Evolutionary conservation across 2,113 vertebrate species (phyloP).

Genomic region (Myotis yumanensis): DNA sequence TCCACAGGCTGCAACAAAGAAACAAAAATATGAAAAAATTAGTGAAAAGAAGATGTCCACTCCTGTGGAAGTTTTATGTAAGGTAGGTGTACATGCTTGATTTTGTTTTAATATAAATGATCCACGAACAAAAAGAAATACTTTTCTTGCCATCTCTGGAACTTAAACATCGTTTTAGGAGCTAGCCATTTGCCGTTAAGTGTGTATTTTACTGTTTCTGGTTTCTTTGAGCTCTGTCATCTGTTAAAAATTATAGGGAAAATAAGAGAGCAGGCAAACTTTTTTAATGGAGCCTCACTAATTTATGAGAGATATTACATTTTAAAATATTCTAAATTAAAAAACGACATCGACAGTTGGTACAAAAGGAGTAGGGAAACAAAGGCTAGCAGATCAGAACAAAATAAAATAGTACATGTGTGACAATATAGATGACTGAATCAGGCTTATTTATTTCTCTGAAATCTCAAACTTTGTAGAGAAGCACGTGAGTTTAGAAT

Average conservation of each 20-base stretch:
- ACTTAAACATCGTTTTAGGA: not conserved
- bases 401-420: not conserved
- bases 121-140: not conserved
- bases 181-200: not conserved
- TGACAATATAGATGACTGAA: not conserved
- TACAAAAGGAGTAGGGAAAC: not conserved
- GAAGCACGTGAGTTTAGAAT: not conserved
- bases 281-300: not conserved
- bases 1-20: constrained; percentile 98
- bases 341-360: not conserved
- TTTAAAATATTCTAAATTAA: not conserved
- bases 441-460: not conserved
- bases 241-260: not conserved
- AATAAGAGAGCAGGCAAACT: not conserved
- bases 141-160: not conserved
- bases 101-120: constrained; percentile 42
- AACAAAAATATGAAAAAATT: constrained; percentile 99
- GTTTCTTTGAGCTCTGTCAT: not conserved
- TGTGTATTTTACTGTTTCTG: not conserved
- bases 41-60: constrained; percentile 99
- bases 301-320: constrained; percentile 5
- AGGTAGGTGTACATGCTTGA: constrained; percentile 86
- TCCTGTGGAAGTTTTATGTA: constrained; percentile 99
- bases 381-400: not conserved
- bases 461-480: not conserved